Base-by-base conservation (phyloP, 2,888 invertebrate genomes). In the Metopia argyrocephala region DNA sequence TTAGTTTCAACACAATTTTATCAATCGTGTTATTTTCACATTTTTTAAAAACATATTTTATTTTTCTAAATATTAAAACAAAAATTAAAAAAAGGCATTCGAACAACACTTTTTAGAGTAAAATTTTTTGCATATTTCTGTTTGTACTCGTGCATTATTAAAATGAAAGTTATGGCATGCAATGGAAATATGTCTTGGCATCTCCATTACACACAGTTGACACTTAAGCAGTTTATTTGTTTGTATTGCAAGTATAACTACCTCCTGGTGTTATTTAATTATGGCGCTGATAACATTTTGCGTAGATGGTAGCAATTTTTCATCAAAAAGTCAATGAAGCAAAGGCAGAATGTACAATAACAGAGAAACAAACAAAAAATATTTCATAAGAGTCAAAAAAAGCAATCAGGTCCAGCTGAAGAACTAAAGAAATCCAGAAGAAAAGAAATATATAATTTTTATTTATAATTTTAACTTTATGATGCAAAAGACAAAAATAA, bases 221-320 rank as follows among this genome's bases (percentile, higher is more conserved):
- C 84, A 82, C 78, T 82, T 76, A 76, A 48, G 68, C 76, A 73
- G 68, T 82, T 76, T 56, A 78, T 83, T 79, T 82, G 82, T 82
- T 82, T 78, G 76, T 57, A 74, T n/a, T n/a, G n/a, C n/a, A n/a
- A n/a, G 61, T 23, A 57, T 57, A 31, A 28, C 61, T 78, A 83
- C 89, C 89, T 89, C 88, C 89, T 85, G 89, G 89, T 87, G 89
- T 86, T 89, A 89, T 89, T 89, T 89, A 89, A 89, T 89, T 89
- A 89, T 88, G 87, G 86, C 87, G 88, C 89, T 89, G 89, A 89
- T 89, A 89, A 88, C 87, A 85, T 87, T 87, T 87, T 88, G 89
- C 86, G 86, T 88, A 88, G 88, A 88, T 89, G 89, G 87, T 87
- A 86, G 89, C 89, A 89, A 89, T 89, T 89, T 88, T 88, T 89